Evolutionary conservation across 1,140 invertebrate species (phyloP).

Genomic region (Ostrea denselamellosa): DNA sequence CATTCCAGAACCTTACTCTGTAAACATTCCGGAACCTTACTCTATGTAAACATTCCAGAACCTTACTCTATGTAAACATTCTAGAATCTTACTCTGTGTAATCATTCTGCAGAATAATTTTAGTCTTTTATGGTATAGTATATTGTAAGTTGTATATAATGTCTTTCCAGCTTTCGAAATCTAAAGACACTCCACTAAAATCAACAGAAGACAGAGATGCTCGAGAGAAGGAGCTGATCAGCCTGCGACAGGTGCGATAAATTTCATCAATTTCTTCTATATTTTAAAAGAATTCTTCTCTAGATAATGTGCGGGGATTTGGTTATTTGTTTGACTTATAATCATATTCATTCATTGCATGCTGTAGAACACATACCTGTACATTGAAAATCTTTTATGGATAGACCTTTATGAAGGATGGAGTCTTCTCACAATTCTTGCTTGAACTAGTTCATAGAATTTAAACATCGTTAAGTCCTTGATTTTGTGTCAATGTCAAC

Average conservation of each 20-base stretch:
- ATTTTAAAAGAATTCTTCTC: not conserved
- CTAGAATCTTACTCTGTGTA: too few species aligned
- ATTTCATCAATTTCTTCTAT: not conserved
- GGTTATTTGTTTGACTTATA: slow-evolving; percentile 3
- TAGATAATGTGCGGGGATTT: not conserved
- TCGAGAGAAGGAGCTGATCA: slow-evolving; percentile 76
- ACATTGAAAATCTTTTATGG: not conserved
- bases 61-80: too few species aligned
- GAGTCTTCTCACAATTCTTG: too few species aligned
- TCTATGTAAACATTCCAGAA: too few species aligned
- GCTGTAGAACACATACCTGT: slow-evolving; percentile 8
- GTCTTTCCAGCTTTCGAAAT: slow-evolving; percentile 57
- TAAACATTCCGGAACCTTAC: too few species aligned
- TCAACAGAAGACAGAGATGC: slow-evolving; percentile 72
- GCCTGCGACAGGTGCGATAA: slow-evolving; percentile 71
- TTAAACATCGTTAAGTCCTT: too few species aligned
- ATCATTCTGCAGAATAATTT: too few species aligned
- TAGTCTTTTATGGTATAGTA: too few species aligned
- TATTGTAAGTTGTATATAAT: too few species aligned
- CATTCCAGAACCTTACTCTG: too few species aligned
- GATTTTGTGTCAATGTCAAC: too few species aligned
- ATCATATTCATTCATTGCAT: slow-evolving; percentile 24
- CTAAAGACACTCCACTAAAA: slow-evolving; percentile 59
- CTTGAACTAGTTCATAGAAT: too few species aligned
- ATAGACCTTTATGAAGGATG: not conserved